A percentile compares a stretch with the other conserved stretches of the same genome.
These are phyloP conservation scores for Blastobasis adustella DNA, from an alignment of 2,888 invertebrate species.

Conservation along the genomic window DNA sequence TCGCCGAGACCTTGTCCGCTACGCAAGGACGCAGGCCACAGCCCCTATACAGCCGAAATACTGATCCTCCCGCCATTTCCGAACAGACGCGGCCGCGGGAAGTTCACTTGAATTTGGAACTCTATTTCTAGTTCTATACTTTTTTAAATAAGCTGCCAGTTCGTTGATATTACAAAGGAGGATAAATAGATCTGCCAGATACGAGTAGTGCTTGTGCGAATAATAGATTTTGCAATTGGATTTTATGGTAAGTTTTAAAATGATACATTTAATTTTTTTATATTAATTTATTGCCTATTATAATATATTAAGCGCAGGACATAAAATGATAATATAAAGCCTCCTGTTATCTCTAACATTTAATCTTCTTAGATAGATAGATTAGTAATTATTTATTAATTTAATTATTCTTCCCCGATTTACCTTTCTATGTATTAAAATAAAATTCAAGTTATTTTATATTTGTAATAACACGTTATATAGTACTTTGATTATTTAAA, in stretches of 20 bases:
- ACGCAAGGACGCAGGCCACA: slow-evolving; percentile 71
- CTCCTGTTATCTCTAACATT: no score
- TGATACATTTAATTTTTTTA: neutral
- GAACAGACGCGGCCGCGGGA: slow-evolving; percentile 50
- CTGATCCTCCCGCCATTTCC: slow-evolving; percentile 50
- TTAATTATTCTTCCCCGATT: no score
- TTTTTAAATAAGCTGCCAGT: slow-evolving; percentile 6
- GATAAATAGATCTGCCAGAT: neutral
- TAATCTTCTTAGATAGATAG: no score
- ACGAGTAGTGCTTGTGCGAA: neutral
- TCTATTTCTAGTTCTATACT: slow-evolving; percentile 16
- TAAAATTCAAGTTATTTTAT: no score
- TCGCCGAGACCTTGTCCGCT: slow-evolving; percentile 62
- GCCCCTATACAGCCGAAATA: slow-evolving; percentile 47
- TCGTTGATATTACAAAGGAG: neutral
- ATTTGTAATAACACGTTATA: neutral
- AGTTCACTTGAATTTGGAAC: slow-evolving; percentile 35
- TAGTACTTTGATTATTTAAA: neutral
- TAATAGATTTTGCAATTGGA: slow-evolving; percentile 1
- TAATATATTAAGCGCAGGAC: no score
- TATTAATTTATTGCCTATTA: neutral
- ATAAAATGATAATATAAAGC: no score
- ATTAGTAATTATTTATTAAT: no score
- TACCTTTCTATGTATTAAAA: no score
- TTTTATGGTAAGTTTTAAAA: slow-evolving; percentile 6